These are phyloP conservation scores for Sylvicola cinctus DNA, from an alignment of 2,888 invertebrate genomes.

Conservation along the genomic window DNA sequence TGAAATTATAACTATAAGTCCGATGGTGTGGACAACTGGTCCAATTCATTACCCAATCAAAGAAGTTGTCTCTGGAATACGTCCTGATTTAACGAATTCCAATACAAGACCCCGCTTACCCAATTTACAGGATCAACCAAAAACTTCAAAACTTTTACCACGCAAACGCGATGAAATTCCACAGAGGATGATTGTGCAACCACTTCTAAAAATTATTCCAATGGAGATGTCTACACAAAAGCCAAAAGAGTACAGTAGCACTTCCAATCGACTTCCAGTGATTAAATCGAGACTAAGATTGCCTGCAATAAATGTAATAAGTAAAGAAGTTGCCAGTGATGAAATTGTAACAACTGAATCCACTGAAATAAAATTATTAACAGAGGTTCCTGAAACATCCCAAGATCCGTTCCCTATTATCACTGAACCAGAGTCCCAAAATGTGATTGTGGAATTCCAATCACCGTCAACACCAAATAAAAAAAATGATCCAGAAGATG, in stretches of 20 bases:
- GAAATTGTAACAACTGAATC: conserved; percentile 8
- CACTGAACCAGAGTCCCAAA: too few relatives aligned
- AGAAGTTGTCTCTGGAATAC: conserved; percentile 6
- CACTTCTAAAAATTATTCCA: too few relatives aligned
- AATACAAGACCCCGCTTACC: conserved; percentile 7
- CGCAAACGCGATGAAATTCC: not conserved
- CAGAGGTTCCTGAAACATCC: conserved; percentile 2
- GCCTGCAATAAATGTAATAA: conserved; percentile 7
- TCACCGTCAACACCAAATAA: too few relatives aligned
- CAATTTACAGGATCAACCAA: not conserved
- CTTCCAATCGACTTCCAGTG: conserved; percentile 1
- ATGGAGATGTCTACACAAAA: too few relatives aligned
- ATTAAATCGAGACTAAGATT: not conserved
- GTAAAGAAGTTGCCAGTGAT: conserved; percentile 6
- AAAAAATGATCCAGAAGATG: not conserved
- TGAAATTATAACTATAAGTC: too few relatives aligned
- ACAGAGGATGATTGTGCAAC: not conserved
- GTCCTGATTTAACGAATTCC: conserved; percentile 10
- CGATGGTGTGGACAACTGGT: not conserved
- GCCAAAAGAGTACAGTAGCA: too few relatives aligned
- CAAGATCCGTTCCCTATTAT: conserved; percentile 6
- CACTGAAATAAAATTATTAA: conserved; percentile 3
- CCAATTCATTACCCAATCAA: conserved; percentile 3
- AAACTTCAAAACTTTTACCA: too few relatives aligned
- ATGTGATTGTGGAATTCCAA: too few relatives aligned